A percentile compares a stretch with the other conserved stretches of the same genome.
Conservation (phyloP, 2,797 vertebrate species). For the Gallinago nigripennis region DNA sequence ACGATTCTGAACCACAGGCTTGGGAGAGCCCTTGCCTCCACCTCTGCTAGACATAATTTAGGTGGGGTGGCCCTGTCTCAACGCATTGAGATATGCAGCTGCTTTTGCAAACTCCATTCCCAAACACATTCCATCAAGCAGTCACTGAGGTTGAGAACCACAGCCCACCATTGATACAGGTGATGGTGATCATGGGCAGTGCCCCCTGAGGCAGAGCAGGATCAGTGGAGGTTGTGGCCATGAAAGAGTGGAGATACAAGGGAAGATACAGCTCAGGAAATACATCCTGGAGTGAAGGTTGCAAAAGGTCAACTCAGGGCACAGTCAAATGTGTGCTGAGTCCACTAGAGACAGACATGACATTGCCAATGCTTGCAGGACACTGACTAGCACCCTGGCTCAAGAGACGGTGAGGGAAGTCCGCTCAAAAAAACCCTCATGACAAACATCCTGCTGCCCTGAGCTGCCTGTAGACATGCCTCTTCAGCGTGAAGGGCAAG, state of each 20-base stretch:
- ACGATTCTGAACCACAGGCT: not conserved
- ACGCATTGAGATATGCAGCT: rapidly evolving
- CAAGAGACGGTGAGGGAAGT: rapidly evolving
- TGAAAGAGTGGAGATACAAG: rapidly evolving
- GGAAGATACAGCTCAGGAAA: not conserved
- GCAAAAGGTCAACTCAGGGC: not conserved
- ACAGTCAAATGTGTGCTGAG: rapidly evolving
- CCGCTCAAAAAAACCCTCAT: not conserved
- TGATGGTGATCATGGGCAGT: rapidly evolving
- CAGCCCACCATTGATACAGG: not conserved
- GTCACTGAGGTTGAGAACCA: rapidly evolving
- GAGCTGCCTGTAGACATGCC: not conserved
- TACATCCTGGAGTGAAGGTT: not conserved
- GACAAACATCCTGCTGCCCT: not conserved
- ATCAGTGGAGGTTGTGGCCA: not conserved
- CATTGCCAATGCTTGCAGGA: rapidly evolving
- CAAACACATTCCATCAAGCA: not conserved
- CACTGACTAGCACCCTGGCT: rapidly evolving
- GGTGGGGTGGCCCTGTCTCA: not conserved
- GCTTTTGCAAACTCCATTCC: not conserved
- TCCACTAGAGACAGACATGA: not conserved
- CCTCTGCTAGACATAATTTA: not conserved
- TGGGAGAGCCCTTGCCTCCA: not conserved
- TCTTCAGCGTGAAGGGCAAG: not conserved
- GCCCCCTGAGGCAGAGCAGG: not conserved